These are phyloP conservation scores for Heliornis fulica DNA, from an alignment of 2,113 vertebrate species.

Conservation along the genomic window DNA sequence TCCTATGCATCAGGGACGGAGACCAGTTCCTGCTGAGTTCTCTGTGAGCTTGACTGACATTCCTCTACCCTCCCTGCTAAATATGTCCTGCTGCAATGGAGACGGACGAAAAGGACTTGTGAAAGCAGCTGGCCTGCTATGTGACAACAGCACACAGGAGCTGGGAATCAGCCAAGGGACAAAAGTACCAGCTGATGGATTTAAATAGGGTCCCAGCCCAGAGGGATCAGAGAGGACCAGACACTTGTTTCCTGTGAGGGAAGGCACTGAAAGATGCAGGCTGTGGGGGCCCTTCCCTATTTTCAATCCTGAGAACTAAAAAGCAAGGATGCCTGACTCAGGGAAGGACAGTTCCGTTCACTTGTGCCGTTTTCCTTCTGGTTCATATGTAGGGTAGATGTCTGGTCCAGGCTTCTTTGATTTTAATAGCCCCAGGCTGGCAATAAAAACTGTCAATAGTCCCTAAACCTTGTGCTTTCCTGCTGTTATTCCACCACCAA, in stretches of 20 bases:
- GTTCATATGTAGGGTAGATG: not conserved
- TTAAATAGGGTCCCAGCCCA: not conserved
- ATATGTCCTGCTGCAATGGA: not conserved
- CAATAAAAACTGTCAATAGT: not conserved
- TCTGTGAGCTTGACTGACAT: not conserved
- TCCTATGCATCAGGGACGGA: not conserved
- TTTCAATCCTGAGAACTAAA: not conserved
- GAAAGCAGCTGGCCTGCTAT: constrained; percentile 29
- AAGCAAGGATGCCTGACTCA: not conserved
- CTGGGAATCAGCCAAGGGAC: not conserved
- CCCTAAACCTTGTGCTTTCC: not conserved
- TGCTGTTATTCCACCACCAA: not conserved
- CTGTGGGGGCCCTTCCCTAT: not conserved
- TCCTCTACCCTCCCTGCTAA: constrained; percentile 18
- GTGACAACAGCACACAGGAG: not conserved
- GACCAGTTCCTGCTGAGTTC: not conserved
- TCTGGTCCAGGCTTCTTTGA: not conserved
- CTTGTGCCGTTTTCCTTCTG: not conserved
- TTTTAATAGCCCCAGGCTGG: not conserved
- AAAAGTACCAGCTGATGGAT: not conserved
- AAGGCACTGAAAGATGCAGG: not conserved
- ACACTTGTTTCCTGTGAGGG: accelerated
- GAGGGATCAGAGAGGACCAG: not conserved
- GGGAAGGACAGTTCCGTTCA: not conserved
- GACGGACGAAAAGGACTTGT: not conserved